Conservation (phyloP, 2,888 invertebrate genomes). For the Lithophane semibrunnea region DNA sequence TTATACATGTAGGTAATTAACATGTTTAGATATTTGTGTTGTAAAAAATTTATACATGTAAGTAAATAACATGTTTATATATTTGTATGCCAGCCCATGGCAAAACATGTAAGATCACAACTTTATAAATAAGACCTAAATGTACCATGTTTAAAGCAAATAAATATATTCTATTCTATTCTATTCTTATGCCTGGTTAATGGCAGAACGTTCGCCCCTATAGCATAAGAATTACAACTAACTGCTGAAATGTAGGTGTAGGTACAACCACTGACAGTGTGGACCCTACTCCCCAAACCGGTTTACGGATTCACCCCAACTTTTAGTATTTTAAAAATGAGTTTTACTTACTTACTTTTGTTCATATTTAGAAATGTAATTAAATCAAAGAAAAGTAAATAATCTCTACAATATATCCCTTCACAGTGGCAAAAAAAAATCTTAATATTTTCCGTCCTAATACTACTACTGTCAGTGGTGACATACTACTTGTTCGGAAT, state of each 20-base stretch:
- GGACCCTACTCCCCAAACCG: not conserved
- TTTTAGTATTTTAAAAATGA: not conserved
- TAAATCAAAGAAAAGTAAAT: not conserved
- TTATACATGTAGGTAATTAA: no score
- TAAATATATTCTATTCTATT: no score
- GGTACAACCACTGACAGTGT: not conserved
- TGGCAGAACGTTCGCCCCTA: not conserved
- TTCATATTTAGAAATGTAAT: not conserved
- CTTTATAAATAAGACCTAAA: no score
- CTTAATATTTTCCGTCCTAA: constrained; percentile 56
- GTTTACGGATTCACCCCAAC: not conserved
- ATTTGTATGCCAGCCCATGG: no score
- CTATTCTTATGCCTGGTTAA: not conserved
- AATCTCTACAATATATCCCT: not conserved
- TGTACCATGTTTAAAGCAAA: no score
- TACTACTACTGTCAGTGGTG: constrained; percentile 46
- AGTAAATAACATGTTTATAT: no score
- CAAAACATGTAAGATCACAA: no score
- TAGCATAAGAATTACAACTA: not conserved
- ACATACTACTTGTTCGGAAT: constrained; percentile 68
- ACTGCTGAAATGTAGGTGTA: not conserved
- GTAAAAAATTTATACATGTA: no score
- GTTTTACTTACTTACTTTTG: not conserved
- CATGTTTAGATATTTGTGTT: no score
- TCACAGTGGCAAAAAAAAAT: constrained; percentile 70